Evolutionary conservation across 2,113 vertebrate species (phyloP).

Genomic region (Gavialis gangeticus): DNA sequence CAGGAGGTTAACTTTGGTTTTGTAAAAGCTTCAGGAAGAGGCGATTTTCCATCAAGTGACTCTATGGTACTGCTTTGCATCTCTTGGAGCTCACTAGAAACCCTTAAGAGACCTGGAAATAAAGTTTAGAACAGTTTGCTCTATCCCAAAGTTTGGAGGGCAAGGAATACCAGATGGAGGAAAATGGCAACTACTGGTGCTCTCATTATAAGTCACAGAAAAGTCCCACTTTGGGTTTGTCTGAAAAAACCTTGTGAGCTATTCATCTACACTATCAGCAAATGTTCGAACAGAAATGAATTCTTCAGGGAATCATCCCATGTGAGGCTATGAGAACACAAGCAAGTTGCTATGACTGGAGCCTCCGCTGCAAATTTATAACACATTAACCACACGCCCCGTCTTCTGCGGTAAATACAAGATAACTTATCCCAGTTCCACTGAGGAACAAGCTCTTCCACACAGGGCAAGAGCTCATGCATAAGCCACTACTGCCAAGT

Average conservation of each 20-base stretch:
- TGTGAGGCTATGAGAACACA: too few relatives aligned
- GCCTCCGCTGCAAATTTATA: too few relatives aligned
- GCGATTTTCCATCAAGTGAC: not conserved
- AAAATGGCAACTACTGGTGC: not conserved
- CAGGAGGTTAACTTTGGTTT: not conserved
- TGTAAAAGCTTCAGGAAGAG: not conserved
- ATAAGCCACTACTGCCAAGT: too few relatives aligned
- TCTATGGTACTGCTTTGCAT: not conserved
- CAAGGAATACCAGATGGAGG: accelerated
- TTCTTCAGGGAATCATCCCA: not conserved
- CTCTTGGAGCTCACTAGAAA: not conserved
- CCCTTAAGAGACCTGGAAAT: not conserved
- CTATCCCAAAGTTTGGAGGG: not conserved
- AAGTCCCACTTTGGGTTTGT: not conserved
- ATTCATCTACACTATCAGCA: not conserved
- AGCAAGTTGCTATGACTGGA: too few relatives aligned
- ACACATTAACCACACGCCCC: too few relatives aligned
- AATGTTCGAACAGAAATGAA: accelerated
- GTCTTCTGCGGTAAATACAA: too few relatives aligned
- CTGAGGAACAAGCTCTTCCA: too few relatives aligned
- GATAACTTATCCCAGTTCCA: too few relatives aligned
- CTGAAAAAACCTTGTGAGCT: not conserved
- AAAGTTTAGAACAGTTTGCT: not conserved
- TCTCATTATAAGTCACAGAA: not conserved
- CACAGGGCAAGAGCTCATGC: too few relatives aligned